These are phyloP conservation scores for Volucella zonaria DNA, from an alignment of 2,888 invertebrate genomes.

Conservation along the genomic window DNA sequence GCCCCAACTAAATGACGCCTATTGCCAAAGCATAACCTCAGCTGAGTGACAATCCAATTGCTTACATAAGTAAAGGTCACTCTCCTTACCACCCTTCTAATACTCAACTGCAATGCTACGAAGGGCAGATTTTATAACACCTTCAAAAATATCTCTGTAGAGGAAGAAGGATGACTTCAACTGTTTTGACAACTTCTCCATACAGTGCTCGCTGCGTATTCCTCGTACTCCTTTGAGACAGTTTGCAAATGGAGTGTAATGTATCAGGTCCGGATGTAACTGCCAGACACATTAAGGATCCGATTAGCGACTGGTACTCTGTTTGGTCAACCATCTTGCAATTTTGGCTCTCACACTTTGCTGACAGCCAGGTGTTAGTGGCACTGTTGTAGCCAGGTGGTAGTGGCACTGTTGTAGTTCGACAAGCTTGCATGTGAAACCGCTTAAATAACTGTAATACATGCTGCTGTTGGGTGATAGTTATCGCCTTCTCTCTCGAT, in stretches of 20 bases:
- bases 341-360: constrained; percentile 39
- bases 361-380: constrained; percentile 49
- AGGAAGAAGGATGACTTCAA: too few relatives aligned
- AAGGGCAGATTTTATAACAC: too few relatives aligned
- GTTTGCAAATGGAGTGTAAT: constrained; percentile 54
- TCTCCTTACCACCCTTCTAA: too few relatives aligned
- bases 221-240: constrained; percentile 67
- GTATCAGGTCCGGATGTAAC: constrained; percentile 70
- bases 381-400: constrained; percentile 56
- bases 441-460: background rate
- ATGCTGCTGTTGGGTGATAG: too few relatives aligned
- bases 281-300: background rate
- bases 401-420: constrained; percentile 35
- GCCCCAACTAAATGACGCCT: too few relatives aligned
- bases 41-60: too few relatives aligned
- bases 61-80: too few relatives aligned
- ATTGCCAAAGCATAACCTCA: too few relatives aligned
- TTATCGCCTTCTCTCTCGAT: too few relatives aligned
- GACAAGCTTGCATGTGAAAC: constrained; percentile 50
- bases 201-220: constrained; percentile 69
- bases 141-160: too few relatives aligned
- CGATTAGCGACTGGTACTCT: constrained; percentile 57
- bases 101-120: too few relatives aligned
- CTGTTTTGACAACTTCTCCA: too few relatives aligned
- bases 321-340: constrained; percentile 49